Percentiles rank a stretch among this genome's conserved stretches.
phyloP scores from a whole-genome alignment of 2,888 invertebrate species.

The Latrodectus hesperus region DNA sequence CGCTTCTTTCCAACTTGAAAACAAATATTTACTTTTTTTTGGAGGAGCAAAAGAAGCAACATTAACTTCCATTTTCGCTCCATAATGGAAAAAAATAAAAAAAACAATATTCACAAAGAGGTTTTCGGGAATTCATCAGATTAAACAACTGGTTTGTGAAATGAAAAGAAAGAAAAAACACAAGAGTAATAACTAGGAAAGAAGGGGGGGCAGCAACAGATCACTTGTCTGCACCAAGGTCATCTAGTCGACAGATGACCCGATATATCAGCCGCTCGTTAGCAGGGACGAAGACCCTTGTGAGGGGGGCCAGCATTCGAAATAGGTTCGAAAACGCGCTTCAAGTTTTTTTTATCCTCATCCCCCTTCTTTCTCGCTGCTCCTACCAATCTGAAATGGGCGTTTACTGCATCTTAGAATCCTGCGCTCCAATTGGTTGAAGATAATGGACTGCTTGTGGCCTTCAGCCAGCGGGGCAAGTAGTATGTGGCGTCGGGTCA shows the following conservation, averaged over 20 bases:
- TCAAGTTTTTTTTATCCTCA: slow-evolving; percentile 16
- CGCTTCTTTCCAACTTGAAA: background rate
- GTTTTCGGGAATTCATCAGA: slow-evolving; percentile 8
- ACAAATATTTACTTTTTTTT: background rate
- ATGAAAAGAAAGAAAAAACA: slow-evolving; percentile 16
- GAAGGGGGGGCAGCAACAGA: slow-evolving; percentile 17
- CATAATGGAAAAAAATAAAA: background rate
- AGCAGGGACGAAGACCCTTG: slow-evolving; percentile 57
- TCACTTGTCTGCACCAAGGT: slow-evolving; percentile 56
- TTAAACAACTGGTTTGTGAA: slow-evolving; percentile 52
- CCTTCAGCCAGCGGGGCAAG: slow-evolving; percentile 55
- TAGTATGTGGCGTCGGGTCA: slow-evolving; percentile 58
- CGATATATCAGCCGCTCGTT: slow-evolving; percentile 69
- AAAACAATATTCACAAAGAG: background rate
- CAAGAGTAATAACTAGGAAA: slow-evolving; percentile 41
- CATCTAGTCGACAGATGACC: slow-evolving; percentile 67
- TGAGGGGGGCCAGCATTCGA: slow-evolving; percentile 11
- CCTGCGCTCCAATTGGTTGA: slow-evolving; percentile 67
- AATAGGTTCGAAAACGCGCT: slow-evolving; percentile 25
- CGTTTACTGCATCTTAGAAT: slow-evolving; percentile 44
- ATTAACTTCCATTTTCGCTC: background rate
- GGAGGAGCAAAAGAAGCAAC: background rate
- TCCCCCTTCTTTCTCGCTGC: slow-evolving; percentile 21
- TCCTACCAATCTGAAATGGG: slow-evolving; percentile 30
- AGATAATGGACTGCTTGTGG: slow-evolving; percentile 65